A percentile compares a stretch with the other conserved stretches of the same genome.
Evolutionary conservation across 2,113 vertebrate species (phyloP).

Genomic region (Paedocypris sp.): DNA sequence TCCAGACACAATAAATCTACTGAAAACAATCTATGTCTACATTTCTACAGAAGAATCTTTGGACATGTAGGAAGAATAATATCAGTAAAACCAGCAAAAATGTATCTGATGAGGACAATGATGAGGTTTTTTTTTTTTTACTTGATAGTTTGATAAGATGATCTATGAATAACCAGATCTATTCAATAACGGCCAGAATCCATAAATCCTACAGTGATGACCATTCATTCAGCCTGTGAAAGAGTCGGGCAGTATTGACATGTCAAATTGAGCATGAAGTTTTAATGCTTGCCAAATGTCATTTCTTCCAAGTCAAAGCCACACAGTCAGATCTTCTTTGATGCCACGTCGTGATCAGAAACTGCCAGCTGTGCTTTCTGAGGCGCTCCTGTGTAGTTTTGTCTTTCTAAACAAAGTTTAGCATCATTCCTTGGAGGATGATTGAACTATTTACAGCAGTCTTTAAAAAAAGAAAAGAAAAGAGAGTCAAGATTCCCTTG

Average conservation of each 20-base stretch:
- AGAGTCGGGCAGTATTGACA: slow-evolving; percentile 12
- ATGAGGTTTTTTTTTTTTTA: no score
- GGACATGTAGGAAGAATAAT: no score
- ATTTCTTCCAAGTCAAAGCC: slow-evolving; percentile 2
- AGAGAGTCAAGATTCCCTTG: slow-evolving; percentile 41
- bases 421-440: slow-evolving; percentile 25
- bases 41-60: no score
- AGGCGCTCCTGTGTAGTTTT: slow-evolving; percentile 11
- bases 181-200: slow-evolving; percentile 4
- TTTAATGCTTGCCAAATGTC: neutral
- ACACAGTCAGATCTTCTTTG: neutral
- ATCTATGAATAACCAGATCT: no score
- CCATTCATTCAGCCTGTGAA: neutral
- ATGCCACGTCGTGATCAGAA: slow-evolving; percentile 20
- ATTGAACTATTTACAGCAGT: slow-evolving; percentile 44
- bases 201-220: neutral
- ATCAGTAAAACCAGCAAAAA: no score
- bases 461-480: slow-evolving; percentile 41
- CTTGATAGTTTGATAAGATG: no score
- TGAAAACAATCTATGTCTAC: no score
- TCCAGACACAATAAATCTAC: no score
- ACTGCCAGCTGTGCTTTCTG: slow-evolving; percentile 4
- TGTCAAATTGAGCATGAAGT: slow-evolving; percentile 1
- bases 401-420: slow-evolving; percentile 32
- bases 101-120: no score